These are phyloP conservation scores for Theonella swinhoei DNA, from an alignment of 37 sponge, comb jelly and placozoan genomes.

Conservation along the genomic window DNA sequence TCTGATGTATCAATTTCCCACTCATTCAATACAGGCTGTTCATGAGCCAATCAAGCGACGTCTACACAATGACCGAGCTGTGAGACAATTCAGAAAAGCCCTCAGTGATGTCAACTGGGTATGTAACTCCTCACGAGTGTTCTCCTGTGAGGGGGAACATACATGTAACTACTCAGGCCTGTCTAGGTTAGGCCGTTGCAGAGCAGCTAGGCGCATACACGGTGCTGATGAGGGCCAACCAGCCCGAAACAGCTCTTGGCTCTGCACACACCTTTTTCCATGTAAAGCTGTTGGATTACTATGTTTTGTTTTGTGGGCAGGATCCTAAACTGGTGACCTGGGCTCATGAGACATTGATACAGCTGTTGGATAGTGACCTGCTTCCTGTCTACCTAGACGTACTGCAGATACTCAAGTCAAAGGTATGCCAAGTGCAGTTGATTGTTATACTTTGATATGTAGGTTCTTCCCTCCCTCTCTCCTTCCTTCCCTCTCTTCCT, in stretches of 20 bases:
- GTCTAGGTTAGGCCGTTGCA: background rate
- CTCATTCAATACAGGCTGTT: constrained; percentile 44
- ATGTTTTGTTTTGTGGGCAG: constrained; percentile 16
- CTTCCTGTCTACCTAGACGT: constrained; percentile 86
- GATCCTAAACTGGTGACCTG: constrained; percentile 56
- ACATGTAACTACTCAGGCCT: background rate
- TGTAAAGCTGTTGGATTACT: no score
- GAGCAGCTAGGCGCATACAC: no score
- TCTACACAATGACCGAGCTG: constrained; percentile 61
- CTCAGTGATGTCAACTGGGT: constrained; percentile 78
- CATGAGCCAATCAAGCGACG: constrained; percentile 73
- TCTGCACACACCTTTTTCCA: no score
- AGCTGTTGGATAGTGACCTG: constrained; percentile 60
- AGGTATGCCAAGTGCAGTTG: constrained; percentile 31
- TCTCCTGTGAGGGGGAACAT: background rate
- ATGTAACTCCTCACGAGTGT: constrained; percentile 4
- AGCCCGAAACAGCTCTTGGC: no score
- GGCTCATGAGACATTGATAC: constrained; percentile 66
- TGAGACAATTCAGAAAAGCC: constrained; percentile 56
- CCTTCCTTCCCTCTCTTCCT: background rate
- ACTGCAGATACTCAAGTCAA: constrained; percentile 65
- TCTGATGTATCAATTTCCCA: no score
- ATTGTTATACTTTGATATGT: background rate
- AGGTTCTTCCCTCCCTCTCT: background rate
- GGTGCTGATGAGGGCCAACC: no score